A percentile compares a stretch with the other conserved stretches of the same genome.
phyloP scores from a whole-genome alignment of 2,888 invertebrate species.

The Mimumesa dahlbomi region DNA sequence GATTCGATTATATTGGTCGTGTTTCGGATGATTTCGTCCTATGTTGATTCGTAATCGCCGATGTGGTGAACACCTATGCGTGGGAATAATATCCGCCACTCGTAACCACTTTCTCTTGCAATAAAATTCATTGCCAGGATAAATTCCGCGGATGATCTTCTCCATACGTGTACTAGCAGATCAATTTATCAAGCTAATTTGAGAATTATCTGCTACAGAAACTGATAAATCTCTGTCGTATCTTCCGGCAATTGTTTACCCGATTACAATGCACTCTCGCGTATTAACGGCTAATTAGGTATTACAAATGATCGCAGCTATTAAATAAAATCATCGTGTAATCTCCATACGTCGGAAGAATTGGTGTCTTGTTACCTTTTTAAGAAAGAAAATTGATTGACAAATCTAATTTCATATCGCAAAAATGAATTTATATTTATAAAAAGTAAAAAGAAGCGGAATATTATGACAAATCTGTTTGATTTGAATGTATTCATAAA shows the following conservation, averaged over 20 bases:
- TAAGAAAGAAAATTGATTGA: too few relatives aligned
- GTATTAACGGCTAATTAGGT: neutral
- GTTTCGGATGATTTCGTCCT: neutral
- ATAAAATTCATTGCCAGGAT: constrained; percentile 31
- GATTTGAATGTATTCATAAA: too few relatives aligned
- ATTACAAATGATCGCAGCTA: too few relatives aligned
- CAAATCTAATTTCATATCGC: too few relatives aligned
- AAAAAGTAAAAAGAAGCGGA: too few relatives aligned
- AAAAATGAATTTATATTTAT: too few relatives aligned
- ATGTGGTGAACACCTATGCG: neutral
- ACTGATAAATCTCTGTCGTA: neutral
- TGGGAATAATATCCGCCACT: constrained; percentile 25
- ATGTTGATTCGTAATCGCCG: neutral
- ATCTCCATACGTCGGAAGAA: too few relatives aligned
- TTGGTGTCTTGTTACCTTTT: too few relatives aligned
- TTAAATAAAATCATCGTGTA: too few relatives aligned
- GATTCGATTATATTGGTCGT: neutral
- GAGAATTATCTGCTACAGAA: constrained; percentile 9
- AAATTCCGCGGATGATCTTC: constrained; percentile 20
- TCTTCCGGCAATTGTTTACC: constrained; percentile 22
- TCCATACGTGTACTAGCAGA: constrained; percentile 18
- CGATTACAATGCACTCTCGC: too few relatives aligned
- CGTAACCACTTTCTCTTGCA: constrained; percentile 34
- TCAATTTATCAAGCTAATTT: constrained; percentile 38
- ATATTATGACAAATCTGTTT: too few relatives aligned